Evolutionary conservation across 2,888 invertebrate genomes (phyloP).

Genomic region (Eupsilia transversa): DNA sequence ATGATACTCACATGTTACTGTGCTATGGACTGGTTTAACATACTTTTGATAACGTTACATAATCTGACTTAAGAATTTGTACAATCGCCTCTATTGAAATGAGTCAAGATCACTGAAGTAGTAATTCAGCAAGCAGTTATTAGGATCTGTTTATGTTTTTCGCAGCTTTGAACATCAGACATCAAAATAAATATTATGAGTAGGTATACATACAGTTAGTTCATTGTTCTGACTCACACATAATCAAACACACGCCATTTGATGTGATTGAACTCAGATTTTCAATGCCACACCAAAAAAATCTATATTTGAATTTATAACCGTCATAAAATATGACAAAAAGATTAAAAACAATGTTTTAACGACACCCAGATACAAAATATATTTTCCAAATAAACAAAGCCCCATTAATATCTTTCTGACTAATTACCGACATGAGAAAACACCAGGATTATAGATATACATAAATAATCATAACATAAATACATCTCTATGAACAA

Average conservation of each 20-base stretch:
- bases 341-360: constrained; percentile 58
- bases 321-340: constrained; percentile 65
- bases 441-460: constrained; percentile 71
- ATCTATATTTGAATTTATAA: constrained; percentile 60
- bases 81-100: constrained; percentile 11
- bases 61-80: constrained; percentile 12
- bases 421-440: constrained; percentile 77
- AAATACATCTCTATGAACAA: constrained; percentile 79
- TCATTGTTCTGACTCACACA: constrained; percentile 51
- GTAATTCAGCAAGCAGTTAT: constrained; percentile 36
- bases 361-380: constrained; percentile 51
- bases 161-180: constrained; percentile 48
- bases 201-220: constrained; percentile 23
- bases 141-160: constrained; percentile 46
- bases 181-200: constrained; percentile 46
- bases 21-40: constrained; percentile 1
- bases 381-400: constrained; percentile 73
- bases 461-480: constrained; percentile 72
- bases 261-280: constrained; percentile 58
- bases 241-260: constrained; percentile 45
- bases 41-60: constrained; percentile 1
- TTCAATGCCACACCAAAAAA: constrained; percentile 46
- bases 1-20: constrained; percentile 34
- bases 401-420: constrained; percentile 70
- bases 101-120: constrained; percentile 29